Percentiles rank a stretch among this genome's conserved stretches.
phyloP scores from a whole-genome alignment of 2,888 invertebrate genomes.

The Penaeus monodon region DNA sequence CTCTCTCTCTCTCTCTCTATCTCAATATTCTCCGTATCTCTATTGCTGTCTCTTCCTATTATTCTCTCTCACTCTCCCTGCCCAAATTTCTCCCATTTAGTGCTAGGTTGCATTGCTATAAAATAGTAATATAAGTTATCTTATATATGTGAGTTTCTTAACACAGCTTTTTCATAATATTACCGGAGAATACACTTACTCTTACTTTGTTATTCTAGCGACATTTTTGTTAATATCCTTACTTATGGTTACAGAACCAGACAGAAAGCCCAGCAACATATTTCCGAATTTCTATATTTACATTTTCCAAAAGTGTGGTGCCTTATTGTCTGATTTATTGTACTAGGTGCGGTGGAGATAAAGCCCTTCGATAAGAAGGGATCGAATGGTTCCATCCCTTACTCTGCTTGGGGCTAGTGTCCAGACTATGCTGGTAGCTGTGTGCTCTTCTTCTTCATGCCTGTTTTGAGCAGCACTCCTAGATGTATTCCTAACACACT shows the following conservation, averaged over 20 bases:
- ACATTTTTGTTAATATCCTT: background rate
- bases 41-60: too few relatives aligned
- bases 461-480: background rate
- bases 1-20: too few relatives aligned
- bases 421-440: constrained; percentile 33
- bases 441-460: constrained; percentile 18
- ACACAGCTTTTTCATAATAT: background rate
- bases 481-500: background rate
- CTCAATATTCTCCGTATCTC: too few relatives aligned
- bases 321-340: constrained; percentile 12
- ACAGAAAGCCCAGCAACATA: too few relatives aligned
- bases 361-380: constrained; percentile 29
- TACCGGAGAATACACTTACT: background rate
- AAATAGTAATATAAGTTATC: too few relatives aligned
- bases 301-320: background rate
- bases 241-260: too few relatives aligned
- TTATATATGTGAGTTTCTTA: too few relatives aligned
- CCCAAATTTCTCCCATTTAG: too few relatives aligned
- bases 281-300: background rate
- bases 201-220: background rate
- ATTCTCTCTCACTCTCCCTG: too few relatives aligned
- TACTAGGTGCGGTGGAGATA: constrained; percentile 41
- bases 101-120: too few relatives aligned
- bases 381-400: constrained; percentile 46
- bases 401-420: constrained; percentile 52